A percentile compares a stretch with the other conserved stretches of the same genome.
Evolutionary conservation across 2,113 vertebrate genomes (phyloP).

Genomic region (cattle (Bos taurus)): ARS-UCD2.0 NC_037351.1:39168001-39168500

Average conservation of each 20-base stretch:
- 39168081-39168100: background rate
- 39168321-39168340: no score
- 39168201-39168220: background rate
- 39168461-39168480: background rate
- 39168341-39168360: background rate
- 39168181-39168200: background rate
- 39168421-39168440: background rate
- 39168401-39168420: background rate
- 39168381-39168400: background rate
- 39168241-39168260: background rate
- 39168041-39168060: background rate
- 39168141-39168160: constrained; percentile 6
- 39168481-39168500: background rate
- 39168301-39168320: background rate
- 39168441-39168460: background rate
- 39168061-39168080: background rate
- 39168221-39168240: background rate
- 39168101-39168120: background rate
- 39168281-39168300: accelerated
- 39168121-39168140: background rate
- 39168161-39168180: background rate
- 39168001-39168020: background rate
- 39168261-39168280: background rate
- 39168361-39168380: background rate
- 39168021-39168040: background rate